Evolutionary conservation across 2,797 vertebrate species (phyloP), one percentile per base, ranked within the genome.

Genomic region (Poecile montanus): DNA sequence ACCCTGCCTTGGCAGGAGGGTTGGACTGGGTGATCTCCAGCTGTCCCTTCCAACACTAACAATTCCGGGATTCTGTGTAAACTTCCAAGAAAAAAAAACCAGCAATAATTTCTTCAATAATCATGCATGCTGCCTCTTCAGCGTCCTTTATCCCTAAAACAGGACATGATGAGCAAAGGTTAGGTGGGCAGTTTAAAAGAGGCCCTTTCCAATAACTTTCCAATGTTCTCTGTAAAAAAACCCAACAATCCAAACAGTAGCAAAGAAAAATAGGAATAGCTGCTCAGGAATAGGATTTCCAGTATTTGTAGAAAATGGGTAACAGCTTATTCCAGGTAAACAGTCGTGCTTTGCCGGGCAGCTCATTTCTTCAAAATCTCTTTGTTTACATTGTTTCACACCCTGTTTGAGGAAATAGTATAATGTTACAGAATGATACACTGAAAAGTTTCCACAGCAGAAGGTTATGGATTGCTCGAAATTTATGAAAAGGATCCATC

Each of bases 341-440:
- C 17, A 26, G 30, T 3, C 11, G 26, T 27, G 44, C 22, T 80
- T 75, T 71, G 21, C 21, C 66, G 40, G 4, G 19, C 14, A 63
- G 42, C 13, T 42, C 13, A 36, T 23, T 88, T 58, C 45, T 73
- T 61, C 40, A 78, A 91, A 86, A 60, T 58, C 1, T 47, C 34
- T 20, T 67, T 6, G 27, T 26, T 93, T 77, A 54, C 30, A 12
- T 74, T 57, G 71, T 45, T 72, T 75, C 58, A 48, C 0, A 6
- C 5, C 3, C 20, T 4, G 1, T 45, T 51, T 67, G 58, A 86
- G 45, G 27, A 87, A 75, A 58, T 5, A 45, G n/a, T 0, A 0
- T 16, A 38, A 87, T 45, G 57, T 45, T 76, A 56, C 36, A 68
- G 23, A 82, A 56, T 40, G 56, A 61, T 44, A 44, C 22, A 29